phyloP scores from a whole-genome alignment of 2,797 vertebrate species.

The Falco concolor region DNA sequence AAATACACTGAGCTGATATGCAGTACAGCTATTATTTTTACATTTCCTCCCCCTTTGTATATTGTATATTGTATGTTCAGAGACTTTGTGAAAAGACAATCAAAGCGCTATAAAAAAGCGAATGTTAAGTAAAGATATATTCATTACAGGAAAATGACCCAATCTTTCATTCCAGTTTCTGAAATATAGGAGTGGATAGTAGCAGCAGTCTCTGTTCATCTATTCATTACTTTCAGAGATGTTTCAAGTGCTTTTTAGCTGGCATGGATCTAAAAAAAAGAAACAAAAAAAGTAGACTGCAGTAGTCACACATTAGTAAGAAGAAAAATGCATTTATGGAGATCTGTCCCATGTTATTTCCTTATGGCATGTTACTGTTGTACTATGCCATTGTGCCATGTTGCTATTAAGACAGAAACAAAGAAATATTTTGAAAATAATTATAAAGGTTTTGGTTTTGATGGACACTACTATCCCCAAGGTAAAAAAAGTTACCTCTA shows the following conservation, averaged over 20 bases:
- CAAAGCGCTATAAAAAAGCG: background rate
- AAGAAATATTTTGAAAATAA: background rate
- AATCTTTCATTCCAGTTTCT: background rate
- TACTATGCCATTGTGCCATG: background rate
- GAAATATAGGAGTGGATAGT: background rate
- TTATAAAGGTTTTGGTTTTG: background rate
- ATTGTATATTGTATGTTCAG: background rate
- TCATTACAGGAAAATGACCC: background rate
- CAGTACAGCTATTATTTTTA: background rate
- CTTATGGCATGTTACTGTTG: background rate
- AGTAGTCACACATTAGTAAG: background rate
- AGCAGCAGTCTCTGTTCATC: background rate
- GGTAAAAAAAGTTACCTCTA: background rate
- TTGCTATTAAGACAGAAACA: background rate
- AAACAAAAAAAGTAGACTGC: background rate
- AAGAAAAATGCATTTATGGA: background rate
- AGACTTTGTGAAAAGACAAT: background rate
- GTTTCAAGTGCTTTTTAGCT: background rate
- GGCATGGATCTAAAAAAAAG: background rate
- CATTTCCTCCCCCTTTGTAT: background rate
- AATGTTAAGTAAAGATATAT: background rate
- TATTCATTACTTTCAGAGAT: background rate
- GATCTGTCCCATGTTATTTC: background rate
- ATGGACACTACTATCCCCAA: background rate
- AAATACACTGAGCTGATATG: background rate